These are phyloP conservation scores for Hecatera dysodea DNA, from an alignment of 2,888 invertebrate species.

Conservation along the genomic window DNA sequence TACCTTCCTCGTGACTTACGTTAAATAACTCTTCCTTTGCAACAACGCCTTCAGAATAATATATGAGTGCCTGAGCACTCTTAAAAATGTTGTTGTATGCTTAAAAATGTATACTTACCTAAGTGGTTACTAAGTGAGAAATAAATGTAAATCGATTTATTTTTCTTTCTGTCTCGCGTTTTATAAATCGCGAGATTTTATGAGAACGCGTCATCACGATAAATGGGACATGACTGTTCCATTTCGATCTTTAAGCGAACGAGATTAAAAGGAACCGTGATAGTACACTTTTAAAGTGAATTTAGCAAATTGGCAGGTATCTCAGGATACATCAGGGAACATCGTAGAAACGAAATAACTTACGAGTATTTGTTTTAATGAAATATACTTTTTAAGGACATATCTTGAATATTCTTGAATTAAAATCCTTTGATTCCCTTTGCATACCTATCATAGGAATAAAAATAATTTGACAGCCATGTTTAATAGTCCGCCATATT, in stretches of 20 bases:
- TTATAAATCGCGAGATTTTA: neutral
- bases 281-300: neutral
- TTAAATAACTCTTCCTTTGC: neutral
- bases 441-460: neutral
- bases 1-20: neutral
- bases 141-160: neutral
- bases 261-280: neutral
- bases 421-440: too few species aligned
- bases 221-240: too few species aligned
- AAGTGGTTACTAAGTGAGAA: neutral
- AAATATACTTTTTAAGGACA: too few species aligned
- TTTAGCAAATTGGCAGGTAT: too few species aligned
- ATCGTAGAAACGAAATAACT: too few species aligned
- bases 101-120: neutral
- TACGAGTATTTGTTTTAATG: too few species aligned
- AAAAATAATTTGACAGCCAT: neutral
- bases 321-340: too few species aligned
- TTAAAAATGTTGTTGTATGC: neutral
- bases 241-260: neutral
- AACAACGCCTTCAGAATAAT: constrained; percentile 1
- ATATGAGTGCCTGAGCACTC: neutral
- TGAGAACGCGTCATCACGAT: neutral
- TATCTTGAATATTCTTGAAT: too few species aligned
- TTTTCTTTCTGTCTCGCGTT: neutral
- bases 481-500: neutral